Conservation (phyloP, 2,797 vertebrate species). For the Pelodytes ibericus region DNA sequence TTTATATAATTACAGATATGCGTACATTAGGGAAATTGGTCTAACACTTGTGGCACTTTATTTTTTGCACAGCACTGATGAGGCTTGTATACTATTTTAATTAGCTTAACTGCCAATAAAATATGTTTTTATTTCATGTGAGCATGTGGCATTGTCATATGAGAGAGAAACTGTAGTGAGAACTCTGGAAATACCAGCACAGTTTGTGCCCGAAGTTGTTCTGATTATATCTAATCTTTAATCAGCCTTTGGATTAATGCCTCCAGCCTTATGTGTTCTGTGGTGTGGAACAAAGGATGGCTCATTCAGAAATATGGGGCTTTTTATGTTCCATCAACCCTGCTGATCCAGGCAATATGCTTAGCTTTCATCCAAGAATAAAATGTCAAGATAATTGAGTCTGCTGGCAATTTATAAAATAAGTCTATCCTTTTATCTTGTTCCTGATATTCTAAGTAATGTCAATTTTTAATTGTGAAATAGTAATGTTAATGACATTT, state of each 20-base stretch:
- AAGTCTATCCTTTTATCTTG: background rate
- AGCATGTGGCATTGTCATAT: no score
- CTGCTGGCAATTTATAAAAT: background rate
- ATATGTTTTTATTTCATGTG: no score
- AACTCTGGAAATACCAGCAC: no score
- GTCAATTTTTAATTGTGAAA: background rate
- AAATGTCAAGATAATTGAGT: conserved; percentile 9
- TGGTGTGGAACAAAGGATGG: background rate
- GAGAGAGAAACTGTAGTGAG: no score
- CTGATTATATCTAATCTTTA: background rate
- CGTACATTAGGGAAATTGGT: no score
- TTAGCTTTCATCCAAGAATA: background rate
- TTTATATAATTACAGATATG: no score
- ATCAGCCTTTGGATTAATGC: background rate
- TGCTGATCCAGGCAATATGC: background rate
- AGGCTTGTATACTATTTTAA: no score
- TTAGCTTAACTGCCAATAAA: no score
- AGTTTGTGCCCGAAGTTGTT: background rate
- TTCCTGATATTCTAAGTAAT: background rate
- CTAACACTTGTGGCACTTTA: no score
- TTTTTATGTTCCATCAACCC: background rate
- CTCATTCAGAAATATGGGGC: background rate
- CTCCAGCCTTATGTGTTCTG: background rate
- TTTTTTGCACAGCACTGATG: no score
- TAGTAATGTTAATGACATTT: conserved; percentile 11